These are phyloP conservation scores for Gorilla gorilla DNA, from an alignment of 2,113 vertebrate genomes.

Conservation along the genomic window DNA sequence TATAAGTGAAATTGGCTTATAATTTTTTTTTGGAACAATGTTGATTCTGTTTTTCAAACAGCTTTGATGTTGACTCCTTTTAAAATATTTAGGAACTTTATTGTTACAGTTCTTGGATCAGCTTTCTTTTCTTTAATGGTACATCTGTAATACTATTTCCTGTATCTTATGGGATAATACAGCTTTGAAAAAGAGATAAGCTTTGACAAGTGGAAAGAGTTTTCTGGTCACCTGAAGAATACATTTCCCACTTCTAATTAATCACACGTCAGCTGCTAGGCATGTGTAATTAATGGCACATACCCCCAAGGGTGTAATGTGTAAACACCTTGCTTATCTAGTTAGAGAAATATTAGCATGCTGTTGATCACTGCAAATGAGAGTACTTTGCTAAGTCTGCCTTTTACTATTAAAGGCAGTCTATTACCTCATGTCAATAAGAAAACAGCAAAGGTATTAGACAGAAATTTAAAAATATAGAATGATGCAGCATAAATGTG, in stretches of 20 bases:
- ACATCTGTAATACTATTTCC: not conserved
- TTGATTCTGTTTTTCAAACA: not conserved
- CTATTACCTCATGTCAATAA: not conserved
- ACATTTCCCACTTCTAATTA: conserved; percentile 74
- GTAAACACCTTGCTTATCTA: conserved; percentile 68
- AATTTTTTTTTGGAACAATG: not conserved
- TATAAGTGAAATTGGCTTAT: not conserved
- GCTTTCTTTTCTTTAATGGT: not conserved
- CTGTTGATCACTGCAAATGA: conserved; percentile 49
- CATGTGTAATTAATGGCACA: conserved; percentile 70
- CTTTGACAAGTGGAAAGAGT: conserved; percentile 60
- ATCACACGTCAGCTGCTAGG: conserved; percentile 66
- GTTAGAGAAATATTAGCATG: conserved; percentile 51
- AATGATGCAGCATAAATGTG: not conserved
- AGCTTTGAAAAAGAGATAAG: conserved; percentile 61
- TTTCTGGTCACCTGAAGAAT: conserved; percentile 70
- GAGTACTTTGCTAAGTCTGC: not conserved
- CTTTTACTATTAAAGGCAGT: not conserved
- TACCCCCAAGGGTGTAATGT: conserved; percentile 39
- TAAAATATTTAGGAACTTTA: not conserved
- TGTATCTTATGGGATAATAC: not conserved
- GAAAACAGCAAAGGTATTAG: not conserved
- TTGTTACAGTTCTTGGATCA: not conserved
- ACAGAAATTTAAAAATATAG: not conserved
- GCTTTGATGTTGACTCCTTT: not conserved